Evolutionary conservation across 2,113 vertebrate genomes (phyloP).

Genomic region (Gasterosteus aculeatus): DNA sequence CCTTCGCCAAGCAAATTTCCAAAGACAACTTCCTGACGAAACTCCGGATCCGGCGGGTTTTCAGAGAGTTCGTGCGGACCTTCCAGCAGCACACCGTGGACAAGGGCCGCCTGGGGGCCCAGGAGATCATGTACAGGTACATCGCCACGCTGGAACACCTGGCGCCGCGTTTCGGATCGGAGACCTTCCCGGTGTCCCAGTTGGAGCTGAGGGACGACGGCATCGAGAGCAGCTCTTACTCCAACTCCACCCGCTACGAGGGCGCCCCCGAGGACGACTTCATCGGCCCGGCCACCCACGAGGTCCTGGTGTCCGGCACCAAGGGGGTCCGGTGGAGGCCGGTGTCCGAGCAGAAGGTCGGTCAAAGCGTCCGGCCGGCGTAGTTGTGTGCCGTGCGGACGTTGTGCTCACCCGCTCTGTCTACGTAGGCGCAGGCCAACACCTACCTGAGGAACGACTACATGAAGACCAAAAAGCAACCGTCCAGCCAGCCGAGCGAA

Average conservation of each 20-base stretch:
- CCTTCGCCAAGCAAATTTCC: slow-evolving; percentile 85
- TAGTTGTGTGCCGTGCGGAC: neutral
- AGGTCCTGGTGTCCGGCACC: slow-evolving; percentile 85
- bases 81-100: slow-evolving; percentile 87
- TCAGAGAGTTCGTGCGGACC: slow-evolving; percentile 82
- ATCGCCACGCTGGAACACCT: slow-evolving; percentile 89
- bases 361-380: neutral
- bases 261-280: slow-evolving; percentile 20
- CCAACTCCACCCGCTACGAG: slow-evolving; percentile 26
- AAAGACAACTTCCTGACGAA: slow-evolving; percentile 84
- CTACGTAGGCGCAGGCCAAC: slow-evolving; percentile 65
- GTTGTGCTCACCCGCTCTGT: slow-evolving; percentile 8
- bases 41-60: slow-evolving; percentile 84
- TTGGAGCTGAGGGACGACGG: slow-evolving; percentile 76
- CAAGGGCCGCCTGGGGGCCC: slow-evolving; percentile 72
- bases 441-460: slow-evolving; percentile 59
- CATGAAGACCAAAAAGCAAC: slow-evolving; percentile 47
- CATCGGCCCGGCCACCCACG: slow-evolving; percentile 64
- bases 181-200: slow-evolving; percentile 73
- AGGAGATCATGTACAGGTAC: slow-evolving; percentile 91
- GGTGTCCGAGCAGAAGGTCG: slow-evolving; percentile 59
- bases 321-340: slow-evolving; percentile 87
- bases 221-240: slow-evolving; percentile 59
- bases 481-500: neutral
- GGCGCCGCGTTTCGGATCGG: slow-evolving; percentile 82